These are phyloP conservation scores for Buphagus erythrorhynchus DNA, from an alignment of 2,797 vertebrate genomes.

Conservation along the genomic window DNA sequence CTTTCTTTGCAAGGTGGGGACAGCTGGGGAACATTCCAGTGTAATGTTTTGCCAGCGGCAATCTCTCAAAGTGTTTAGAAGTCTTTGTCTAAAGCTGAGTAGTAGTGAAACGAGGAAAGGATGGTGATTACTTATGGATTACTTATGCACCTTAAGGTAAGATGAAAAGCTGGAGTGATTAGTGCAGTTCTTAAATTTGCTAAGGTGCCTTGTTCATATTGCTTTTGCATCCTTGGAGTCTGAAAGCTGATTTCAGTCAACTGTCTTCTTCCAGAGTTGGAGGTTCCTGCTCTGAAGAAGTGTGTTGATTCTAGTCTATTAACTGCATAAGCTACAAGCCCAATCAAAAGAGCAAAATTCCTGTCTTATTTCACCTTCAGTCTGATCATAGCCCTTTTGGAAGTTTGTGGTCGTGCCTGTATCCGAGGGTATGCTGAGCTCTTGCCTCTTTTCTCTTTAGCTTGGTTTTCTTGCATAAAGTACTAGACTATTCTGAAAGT, in stretches of 20 bases:
- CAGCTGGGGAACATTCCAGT: neutral
- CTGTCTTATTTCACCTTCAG: neutral
- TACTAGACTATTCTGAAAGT: neutral
- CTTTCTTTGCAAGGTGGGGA: neutral
- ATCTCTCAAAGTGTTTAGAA: neutral
- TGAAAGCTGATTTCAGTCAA: neutral
- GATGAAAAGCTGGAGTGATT: neutral
- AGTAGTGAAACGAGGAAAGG: neutral
- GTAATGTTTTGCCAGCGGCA: neutral
- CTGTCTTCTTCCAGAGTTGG: neutral
- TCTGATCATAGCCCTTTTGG: neutral
- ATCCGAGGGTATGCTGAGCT: neutral
- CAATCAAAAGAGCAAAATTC: neutral
- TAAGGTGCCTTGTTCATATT: neutral
- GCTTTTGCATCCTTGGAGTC: neutral
- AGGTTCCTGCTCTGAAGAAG: neutral
- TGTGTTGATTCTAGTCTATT: neutral
- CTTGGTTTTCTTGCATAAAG: neutral
- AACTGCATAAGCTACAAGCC: neutral
- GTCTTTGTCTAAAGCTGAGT: neutral
- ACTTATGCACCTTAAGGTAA: neutral
- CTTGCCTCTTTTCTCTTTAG: neutral
- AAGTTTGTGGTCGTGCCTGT: fast-evolving
- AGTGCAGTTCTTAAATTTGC: neutral
- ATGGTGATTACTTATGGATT: neutral